Base-by-base conservation (phyloP, 2,797 vertebrate genomes). In the Austrolebias charrua region DNA sequence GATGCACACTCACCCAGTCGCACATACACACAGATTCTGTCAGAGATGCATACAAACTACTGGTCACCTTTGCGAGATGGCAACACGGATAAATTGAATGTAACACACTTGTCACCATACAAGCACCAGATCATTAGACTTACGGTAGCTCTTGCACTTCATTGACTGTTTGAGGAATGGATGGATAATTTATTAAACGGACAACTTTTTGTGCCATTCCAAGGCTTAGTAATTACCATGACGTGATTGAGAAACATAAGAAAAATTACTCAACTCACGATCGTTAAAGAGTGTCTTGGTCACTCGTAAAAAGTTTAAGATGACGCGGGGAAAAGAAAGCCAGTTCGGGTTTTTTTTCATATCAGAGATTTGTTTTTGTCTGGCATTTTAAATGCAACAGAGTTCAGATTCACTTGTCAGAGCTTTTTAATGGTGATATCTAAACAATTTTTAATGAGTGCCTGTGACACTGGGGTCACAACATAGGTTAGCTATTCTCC, bases 31-130 rank as follows among this genome's bases (percentile, higher is more conserved):
- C 64, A 51, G 62, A 58, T 45, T 15, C 57, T 52, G 55, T 47
- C 49, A 83, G 60, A 73, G 70, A 43, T 75, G 79, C 75, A 71
- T 76, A 82, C 73, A 70, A 79, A 81, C 75, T 50, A 72, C 60
- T 8, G 44, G 64, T 63, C 81, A 73, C 75, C 71, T 67, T 63
- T 57, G 24, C 64, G 54, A 75, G 52, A 73, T 69, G 65, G 56
- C 58, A 73, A 58, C 71, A 73, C 63, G 62, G 48, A 72, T 51
- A 82, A 59, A 73, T 28, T 43, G 33, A 64, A 62, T 75, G 43
- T 19, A 55, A 57, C 71, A 42, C 63, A 70, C 57, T 55, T 70
- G 45, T 69, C 52, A 38, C 52, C 38, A 43, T 40, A 49, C 38
- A 58, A 50, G 33, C 35, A 24, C 33, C 31, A 24, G 24, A 50